Base-by-base conservation (phyloP, 2,113 vertebrate species). In the Stigmatopora nigra region DNA sequence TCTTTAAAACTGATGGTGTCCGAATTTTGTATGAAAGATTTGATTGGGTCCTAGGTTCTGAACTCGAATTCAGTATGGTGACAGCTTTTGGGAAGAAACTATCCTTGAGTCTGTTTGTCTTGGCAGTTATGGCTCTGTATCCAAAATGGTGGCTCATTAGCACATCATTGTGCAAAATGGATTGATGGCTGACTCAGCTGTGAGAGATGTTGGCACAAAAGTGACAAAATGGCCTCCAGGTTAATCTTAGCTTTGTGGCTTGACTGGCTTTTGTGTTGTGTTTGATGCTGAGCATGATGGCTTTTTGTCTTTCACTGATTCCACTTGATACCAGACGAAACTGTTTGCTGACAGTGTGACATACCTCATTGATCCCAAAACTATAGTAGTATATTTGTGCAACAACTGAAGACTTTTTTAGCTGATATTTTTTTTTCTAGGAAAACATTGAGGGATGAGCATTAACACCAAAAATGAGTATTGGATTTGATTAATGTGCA, bases 241-340 rank as follows among this genome's bases (percentile, higher is more conserved):
- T 47, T 90, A 90, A 89, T 89, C 85, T 88, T 1, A 22, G 6
- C 22, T 56, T 55, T 20, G 46, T 16, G 5, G 46, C 46, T 5
- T 8, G 48, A 9, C 17, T 19, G 17, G 48, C 17, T 51, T 51
- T 51, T 51, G 48, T 51, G n/a, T 51, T 9, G 16, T 8, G 17
- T 51, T 19, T 8, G 17, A 8, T 9, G 48, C 48, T 25, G 22
- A 31, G 15, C 53, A 8, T 22, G 53, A 14, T 5, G 5, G 53
- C 12, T 22, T 56, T 56, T 56, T 56, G 53, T 56, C 22, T 22
- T 31, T 13, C 12, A 56, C 13, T 8, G 22, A 56, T 31, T 56
- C 53, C 2, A 31, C 22, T 12, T 5, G 52, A 11, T 6, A 19
- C 7, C 14, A 12, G 4, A 13, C 20, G 3, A 22, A 8, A 2